Conservation (phyloP, 2,888 invertebrate species). For the Cybosia mesomella region DNA sequence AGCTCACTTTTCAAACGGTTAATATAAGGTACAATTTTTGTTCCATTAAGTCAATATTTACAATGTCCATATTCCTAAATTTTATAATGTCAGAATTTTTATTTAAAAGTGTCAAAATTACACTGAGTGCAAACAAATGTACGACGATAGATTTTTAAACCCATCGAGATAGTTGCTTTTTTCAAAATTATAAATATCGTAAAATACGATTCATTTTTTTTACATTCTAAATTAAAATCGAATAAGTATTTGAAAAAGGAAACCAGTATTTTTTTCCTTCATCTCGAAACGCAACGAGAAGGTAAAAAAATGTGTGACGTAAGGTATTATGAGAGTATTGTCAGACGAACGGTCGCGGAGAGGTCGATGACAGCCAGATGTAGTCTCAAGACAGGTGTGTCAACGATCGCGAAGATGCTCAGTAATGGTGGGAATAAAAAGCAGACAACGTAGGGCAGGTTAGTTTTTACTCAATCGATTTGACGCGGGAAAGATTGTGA, state of each 20-base stretch:
- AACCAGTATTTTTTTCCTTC: not conserved
- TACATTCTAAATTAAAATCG: not conserved
- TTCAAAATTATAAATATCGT: too few relatives aligned
- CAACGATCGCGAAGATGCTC: conserved; percentile 32
- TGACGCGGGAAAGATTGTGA: conserved; percentile 16
- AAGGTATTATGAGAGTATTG: conserved; percentile 41
- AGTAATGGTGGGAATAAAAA: conserved; percentile 28
- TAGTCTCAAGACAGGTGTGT: conserved; percentile 20
- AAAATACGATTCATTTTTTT: too few relatives aligned
- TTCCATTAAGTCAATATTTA: not conserved
- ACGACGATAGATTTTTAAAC: too few relatives aligned
- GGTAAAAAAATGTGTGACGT: conserved; percentile 25
- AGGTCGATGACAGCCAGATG: conserved; percentile 45
- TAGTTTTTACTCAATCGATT: conserved; percentile 20
- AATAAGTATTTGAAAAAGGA: conserved; percentile 11
- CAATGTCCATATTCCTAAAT: not conserved
- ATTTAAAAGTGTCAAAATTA: not conserved
- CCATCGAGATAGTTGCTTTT: too few relatives aligned
- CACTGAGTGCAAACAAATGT: not conserved
- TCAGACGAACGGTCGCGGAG: conserved; percentile 23
- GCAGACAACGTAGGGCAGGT: conserved; percentile 20
- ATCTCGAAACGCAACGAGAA: conserved; percentile 33
- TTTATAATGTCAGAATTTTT: not conserved
- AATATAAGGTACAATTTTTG: not conserved
- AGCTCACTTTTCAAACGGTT: not conserved